phyloP scores from a whole-genome alignment of 2,797 vertebrate species.

The Miichthys miiuy region DNA sequence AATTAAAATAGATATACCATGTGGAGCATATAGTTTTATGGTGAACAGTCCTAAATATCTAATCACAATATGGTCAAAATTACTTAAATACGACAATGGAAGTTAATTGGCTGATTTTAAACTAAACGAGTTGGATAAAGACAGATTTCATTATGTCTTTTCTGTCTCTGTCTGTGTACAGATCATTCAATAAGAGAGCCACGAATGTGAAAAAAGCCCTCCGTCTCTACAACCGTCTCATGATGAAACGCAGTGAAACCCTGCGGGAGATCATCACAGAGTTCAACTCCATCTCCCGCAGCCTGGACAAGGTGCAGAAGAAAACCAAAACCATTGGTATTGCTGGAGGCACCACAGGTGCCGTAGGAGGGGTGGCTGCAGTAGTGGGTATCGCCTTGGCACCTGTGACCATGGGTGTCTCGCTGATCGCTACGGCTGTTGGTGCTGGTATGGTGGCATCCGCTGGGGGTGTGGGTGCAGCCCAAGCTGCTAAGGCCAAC shows the following conservation, averaged over 20 bases:
- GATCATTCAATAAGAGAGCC: slow-evolving; percentile 66
- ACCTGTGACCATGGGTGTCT: slow-evolving; percentile 75
- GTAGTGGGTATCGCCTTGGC: slow-evolving; percentile 77
- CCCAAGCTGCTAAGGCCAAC: slow-evolving; percentile 45
- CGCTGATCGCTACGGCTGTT: slow-evolving; percentile 73
- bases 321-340: slow-evolving; percentile 69
- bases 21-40: background rate
- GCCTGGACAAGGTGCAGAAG: slow-evolving; percentile 73
- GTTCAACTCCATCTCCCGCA: slow-evolving; percentile 55
- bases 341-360: slow-evolving; percentile 77
- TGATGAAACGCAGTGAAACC: slow-evolving; percentile 62
- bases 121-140: background rate
- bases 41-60: background rate
- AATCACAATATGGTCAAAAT: background rate
- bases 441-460: slow-evolving; percentile 76
- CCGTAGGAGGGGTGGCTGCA: slow-evolving; percentile 75
- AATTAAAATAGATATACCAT: background rate
- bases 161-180: slow-evolving; percentile 34
- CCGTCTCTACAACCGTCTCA: slow-evolving; percentile 70
- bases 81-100: background rate
- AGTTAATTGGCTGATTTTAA: background rate
- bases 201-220: slow-evolving; percentile 61
- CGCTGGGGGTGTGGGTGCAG: slow-evolving; percentile 71
- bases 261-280: slow-evolving; percentile 62
- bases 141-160: background rate